Evolutionary conservation across 2,888 invertebrate species (phyloP).

Genomic region (Baronia brevicornis): DNA sequence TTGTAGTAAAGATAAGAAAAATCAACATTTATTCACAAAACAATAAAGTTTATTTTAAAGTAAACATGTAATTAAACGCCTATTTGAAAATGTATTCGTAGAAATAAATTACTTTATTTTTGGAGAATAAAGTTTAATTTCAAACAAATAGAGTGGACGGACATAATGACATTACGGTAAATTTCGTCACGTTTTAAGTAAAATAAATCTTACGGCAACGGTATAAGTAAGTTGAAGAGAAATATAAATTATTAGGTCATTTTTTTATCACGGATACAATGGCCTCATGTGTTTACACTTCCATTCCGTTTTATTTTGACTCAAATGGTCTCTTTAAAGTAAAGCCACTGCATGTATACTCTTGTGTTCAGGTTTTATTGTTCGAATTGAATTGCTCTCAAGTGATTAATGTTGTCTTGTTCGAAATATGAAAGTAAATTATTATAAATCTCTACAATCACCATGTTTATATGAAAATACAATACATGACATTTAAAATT

Average conservation of each 20-base stretch:
- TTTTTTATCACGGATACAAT: conserved; percentile 32
- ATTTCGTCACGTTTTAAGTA: conserved; percentile 15
- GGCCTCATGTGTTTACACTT: conserved; percentile 42
- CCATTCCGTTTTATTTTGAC: conserved; percentile 32
- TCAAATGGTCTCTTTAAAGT: conserved; percentile 31
- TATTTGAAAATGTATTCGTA: too few relatives aligned
- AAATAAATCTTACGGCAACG: conserved; percentile 18
- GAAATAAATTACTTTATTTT: too few relatives aligned
- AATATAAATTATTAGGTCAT: conserved; percentile 8
- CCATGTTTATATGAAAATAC: too few relatives aligned
- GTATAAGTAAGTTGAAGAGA: conserved; percentile 16
- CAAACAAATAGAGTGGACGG: background rate
- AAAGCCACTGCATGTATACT: conserved; percentile 27
- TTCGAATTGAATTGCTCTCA: too few relatives aligned
- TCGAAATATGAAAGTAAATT: too few relatives aligned
- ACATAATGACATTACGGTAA: conserved; percentile 9
- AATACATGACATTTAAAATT: too few relatives aligned
- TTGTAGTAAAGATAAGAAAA: conserved; percentile 15
- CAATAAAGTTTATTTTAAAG: background rate
- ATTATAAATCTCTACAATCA: too few relatives aligned
- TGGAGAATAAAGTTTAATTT: conserved; percentile 7
- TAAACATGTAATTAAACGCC: background rate
- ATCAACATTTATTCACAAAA: background rate
- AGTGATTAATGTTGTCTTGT: conserved; percentile 2
- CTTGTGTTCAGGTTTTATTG: conserved; percentile 30